A percentile compares a stretch with the other conserved stretches of the same genome.
Evolutionary conservation across 2,113 vertebrate species (phyloP).

Genomic region (Paratilapia polleni): DNA sequence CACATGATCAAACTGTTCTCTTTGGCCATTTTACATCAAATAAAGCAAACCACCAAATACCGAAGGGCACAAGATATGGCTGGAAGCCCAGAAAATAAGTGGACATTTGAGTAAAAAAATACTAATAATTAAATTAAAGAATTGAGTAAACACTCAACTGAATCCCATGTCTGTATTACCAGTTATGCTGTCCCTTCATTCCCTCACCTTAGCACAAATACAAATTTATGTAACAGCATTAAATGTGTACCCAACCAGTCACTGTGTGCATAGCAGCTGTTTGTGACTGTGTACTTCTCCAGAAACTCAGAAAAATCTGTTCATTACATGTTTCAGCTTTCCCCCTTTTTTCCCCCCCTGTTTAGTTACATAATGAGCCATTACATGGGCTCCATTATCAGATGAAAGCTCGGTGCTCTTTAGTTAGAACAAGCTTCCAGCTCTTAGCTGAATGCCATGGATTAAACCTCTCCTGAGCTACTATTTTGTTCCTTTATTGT

Average conservation of each 20-base stretch:
- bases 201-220: background rate
- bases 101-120: background rate
- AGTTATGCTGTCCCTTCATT: background rate
- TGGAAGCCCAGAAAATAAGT: background rate
- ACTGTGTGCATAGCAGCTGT: background rate
- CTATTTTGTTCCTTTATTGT: constrained; percentile 7
- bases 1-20: background rate
- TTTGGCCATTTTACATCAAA: background rate
- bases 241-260: background rate
- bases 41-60: background rate
- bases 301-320: background rate
- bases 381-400: constrained; percentile 27
- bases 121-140: background rate
- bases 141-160: background rate
- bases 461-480: constrained; percentile 6
- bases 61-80: background rate
- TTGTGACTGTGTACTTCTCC: background rate
- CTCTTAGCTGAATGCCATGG: background rate
- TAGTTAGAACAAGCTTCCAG: background rate
- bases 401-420: constrained; percentile 19
- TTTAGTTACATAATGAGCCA: constrained; percentile 37
- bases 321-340: constrained; percentile 2
- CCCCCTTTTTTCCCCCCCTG: background rate
- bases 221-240: background rate
- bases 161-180: background rate